These are phyloP conservation scores for Morpho deidamia DNA, from an alignment of 2,888 invertebrate species.

Conservation along the genomic window DNA sequence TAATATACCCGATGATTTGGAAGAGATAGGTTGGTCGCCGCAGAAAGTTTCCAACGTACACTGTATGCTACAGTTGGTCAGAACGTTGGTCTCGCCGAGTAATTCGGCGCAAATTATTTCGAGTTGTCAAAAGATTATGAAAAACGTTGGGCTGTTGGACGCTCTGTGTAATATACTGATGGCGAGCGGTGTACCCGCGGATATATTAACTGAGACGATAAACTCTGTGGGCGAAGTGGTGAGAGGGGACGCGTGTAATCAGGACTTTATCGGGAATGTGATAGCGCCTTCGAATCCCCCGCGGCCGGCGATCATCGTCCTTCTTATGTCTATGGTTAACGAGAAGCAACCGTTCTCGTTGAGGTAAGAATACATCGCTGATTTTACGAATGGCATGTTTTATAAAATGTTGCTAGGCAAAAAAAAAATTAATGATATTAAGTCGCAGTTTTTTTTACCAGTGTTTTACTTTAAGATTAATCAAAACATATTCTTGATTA, in stretches of 20 bases:
- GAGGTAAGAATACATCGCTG: constrained; percentile 40
- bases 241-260: constrained; percentile 92
- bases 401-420: too few species aligned
- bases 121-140: constrained; percentile 93
- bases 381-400: too few species aligned
- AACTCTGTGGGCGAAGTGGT: constrained; percentile 97
- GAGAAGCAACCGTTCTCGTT: constrained; percentile 95
- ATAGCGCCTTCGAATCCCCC: constrained; percentile 96
- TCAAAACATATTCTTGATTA: too few species aligned
- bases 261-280: constrained; percentile 93
- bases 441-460: too few species aligned
- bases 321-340: constrained; percentile 99
- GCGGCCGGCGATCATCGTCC: constrained; percentile 94
- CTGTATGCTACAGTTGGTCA: constrained; percentile 92
- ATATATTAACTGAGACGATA: constrained; percentile 97
- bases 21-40: constrained; percentile 91
- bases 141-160: constrained; percentile 82
- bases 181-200: constrained; percentile 97
- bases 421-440: too few species aligned
- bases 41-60: constrained; percentile 97
- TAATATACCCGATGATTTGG: constrained; percentile 82
- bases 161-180: constrained; percentile 92
- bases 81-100: constrained; percentile 95
- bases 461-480: too few species aligned
- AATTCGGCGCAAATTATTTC: constrained; percentile 90